Evolutionary conservation across 2,113 vertebrate species (phyloP).

Genomic region (Asarcornis scutulata): DNA sequence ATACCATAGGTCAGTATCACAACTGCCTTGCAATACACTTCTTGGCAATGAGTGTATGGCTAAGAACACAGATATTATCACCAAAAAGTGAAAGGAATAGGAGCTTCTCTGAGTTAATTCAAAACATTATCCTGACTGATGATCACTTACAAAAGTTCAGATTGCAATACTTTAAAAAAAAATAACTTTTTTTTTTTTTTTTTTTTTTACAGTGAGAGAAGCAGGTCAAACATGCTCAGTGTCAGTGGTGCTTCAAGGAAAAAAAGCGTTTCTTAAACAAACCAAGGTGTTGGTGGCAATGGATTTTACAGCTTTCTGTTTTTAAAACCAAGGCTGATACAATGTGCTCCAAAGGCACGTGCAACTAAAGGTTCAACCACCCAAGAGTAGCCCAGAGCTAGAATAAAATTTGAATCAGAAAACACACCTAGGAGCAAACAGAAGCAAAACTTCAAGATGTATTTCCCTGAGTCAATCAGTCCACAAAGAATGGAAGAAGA

Average conservation of each 20-base stretch:
- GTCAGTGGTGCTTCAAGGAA: neutral
- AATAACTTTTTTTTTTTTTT: neutral
- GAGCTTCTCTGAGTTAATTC: neutral
- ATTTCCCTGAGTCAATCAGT: neutral
- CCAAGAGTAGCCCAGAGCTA: neutral
- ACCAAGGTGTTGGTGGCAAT: neutral
- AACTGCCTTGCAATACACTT: no score
- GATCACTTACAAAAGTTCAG: neutral
- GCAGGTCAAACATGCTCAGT: neutral
- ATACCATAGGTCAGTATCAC: neutral
- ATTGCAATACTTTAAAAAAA: neutral
- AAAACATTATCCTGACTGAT: no score
- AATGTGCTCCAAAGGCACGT: accelerated
- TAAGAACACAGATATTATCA: neutral
- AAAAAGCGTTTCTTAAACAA: neutral
- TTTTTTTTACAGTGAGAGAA: no score
- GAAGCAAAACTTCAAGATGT: neutral
- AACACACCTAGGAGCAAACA: neutral
- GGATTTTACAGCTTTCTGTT: neutral
- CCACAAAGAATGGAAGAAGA: neutral
- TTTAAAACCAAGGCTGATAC: neutral
- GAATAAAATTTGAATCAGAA: neutral
- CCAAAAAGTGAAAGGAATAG: neutral
- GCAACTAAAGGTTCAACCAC: neutral
- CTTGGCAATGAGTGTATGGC: neutral